A percentile compares a stretch with the other conserved stretches of the same genome.
Conservation (phyloP, 2,113 vertebrate genomes). For the Hypomesus transpacificus region DNA sequence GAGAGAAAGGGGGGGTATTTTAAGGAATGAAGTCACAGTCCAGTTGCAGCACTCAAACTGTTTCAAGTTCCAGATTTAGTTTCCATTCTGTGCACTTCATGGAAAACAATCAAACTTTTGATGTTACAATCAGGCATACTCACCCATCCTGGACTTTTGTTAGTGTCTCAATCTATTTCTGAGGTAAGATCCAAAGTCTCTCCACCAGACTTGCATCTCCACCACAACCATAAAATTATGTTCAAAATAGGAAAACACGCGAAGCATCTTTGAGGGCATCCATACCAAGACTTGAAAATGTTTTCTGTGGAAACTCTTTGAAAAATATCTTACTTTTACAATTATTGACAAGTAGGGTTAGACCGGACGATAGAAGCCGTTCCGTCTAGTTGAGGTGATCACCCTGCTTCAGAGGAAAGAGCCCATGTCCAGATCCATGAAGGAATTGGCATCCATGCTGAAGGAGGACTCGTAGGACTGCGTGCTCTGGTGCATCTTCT, state of each 20-base stretch:
- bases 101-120: slow-evolving; percentile 38
- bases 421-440: slow-evolving; percentile 71
- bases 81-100: slow-evolving; percentile 22
- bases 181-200: slow-evolving; percentile 46
- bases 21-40: background rate
- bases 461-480: slow-evolving; percentile 73
- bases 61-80: background rate
- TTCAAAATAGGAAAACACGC: slow-evolving; percentile 33
- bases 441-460: slow-evolving; percentile 70
- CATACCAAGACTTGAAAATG: slow-evolving; percentile 8
- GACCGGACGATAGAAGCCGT: too few relatives aligned
- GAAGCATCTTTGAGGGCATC: slow-evolving; percentile 15
- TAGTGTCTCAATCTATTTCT: slow-evolving; percentile 11
- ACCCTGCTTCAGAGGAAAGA: slow-evolving; percentile 61
- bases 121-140: slow-evolving; percentile 15
- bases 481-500: slow-evolving; percentile 79
- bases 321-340: slow-evolving; percentile 61
- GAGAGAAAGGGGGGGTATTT: background rate
- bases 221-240: background rate
- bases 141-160: slow-evolving; percentile 3
- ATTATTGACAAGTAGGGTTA: slow-evolving; percentile 54
- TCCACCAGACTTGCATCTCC: background rate
- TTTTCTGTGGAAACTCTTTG: slow-evolving; percentile 25
- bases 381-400: too few relatives aligned
- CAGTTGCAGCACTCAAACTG: background rate